phyloP scores from a whole-genome alignment of 1,140 invertebrate species.

The Trigoniulus corallinus region DNA sequence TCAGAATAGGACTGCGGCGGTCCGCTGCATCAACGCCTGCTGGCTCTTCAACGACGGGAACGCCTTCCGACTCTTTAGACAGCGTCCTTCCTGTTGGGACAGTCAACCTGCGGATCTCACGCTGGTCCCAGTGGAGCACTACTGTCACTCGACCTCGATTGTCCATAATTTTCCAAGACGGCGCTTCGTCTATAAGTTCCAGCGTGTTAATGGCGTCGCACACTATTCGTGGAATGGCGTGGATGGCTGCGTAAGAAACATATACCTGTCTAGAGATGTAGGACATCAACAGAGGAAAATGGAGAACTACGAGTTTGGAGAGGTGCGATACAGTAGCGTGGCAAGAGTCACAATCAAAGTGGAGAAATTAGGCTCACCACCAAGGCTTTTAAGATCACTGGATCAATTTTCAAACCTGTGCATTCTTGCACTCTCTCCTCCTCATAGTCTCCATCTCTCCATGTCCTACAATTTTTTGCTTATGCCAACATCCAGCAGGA shows the following conservation, averaged over 20 bases:
- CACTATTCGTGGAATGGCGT: conserved; percentile 86
- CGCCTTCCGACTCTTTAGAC: conserved; percentile 4
- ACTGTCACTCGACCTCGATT: conserved; percentile 85
- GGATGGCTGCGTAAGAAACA: conserved; percentile 45
- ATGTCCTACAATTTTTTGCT: no score
- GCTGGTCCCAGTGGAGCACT: conserved; percentile 78
- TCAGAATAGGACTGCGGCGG: conserved; percentile 36
- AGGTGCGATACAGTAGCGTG: no score
- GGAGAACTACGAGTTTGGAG: no score
- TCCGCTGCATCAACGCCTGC: conserved; percentile 21
- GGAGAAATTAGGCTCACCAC: no score
- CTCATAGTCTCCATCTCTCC: no score
- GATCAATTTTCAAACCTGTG: no score
- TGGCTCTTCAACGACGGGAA: conserved; percentile 4
- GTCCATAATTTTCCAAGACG: conserved; percentile 94
- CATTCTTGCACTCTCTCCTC: no score
- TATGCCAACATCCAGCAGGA: no score
- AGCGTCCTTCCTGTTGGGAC: conserved; percentile 2
- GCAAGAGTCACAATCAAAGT: no score
- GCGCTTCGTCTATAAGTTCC: conserved; percentile 82
- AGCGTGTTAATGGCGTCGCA: conserved; percentile 87
- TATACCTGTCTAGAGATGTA: no score
- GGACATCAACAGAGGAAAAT: no score
- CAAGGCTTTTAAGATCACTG: no score
- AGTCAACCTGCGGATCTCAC: conserved; percentile 15